Evolutionary conservation across 2,113 vertebrate species (phyloP).

Genomic region (Coryphaenoides rupestris): DNA sequence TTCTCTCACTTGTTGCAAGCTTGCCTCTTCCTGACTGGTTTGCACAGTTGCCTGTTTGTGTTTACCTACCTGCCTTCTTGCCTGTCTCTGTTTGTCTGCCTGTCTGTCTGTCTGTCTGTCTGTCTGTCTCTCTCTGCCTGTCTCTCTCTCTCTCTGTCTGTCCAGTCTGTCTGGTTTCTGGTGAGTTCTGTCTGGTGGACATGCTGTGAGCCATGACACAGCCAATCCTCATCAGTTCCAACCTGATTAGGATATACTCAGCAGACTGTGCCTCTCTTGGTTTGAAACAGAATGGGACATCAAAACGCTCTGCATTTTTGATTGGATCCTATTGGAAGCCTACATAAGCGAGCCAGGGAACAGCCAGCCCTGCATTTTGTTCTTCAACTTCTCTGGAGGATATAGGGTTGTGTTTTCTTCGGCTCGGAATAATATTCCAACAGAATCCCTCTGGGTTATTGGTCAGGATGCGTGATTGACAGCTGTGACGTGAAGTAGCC

Average conservation of each 20-base stretch:
- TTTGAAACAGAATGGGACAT: conserved; percentile 29
- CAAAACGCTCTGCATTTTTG: conserved; percentile 16
- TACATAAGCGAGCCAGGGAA: conserved; percentile 29
- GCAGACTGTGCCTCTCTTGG: conserved; percentile 10
- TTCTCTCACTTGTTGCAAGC: no score
- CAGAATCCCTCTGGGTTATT: conserved; percentile 30
- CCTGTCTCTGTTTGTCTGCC: no score
- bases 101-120: no score
- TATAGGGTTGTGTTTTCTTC: conserved; percentile 26
- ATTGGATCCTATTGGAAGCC: conserved; percentile 29
- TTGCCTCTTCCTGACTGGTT: no score
- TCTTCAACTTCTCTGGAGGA: conserved; percentile 26
- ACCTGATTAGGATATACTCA: no score
- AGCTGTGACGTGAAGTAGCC: conserved; percentile 33
- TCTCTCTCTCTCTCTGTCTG: neutral
- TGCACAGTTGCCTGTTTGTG: conserved; percentile 1
- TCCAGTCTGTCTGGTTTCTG: neutral
- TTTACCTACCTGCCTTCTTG: conserved; percentile 21
- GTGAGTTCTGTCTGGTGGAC: no score
- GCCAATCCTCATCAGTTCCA: conserved; percentile 28
- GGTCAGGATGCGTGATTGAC: conserved; percentile 45
- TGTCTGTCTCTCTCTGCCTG: conserved; percentile 21
- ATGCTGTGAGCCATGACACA: no score
- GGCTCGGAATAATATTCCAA: conserved; percentile 39
- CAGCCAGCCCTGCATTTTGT: conserved; percentile 22